A percentile compares a stretch with the other conserved stretches of the same genome.
Evolutionary conservation across 2,888 invertebrate genomes (phyloP).

Genomic region (Siphlonurus alternatus): DNA sequence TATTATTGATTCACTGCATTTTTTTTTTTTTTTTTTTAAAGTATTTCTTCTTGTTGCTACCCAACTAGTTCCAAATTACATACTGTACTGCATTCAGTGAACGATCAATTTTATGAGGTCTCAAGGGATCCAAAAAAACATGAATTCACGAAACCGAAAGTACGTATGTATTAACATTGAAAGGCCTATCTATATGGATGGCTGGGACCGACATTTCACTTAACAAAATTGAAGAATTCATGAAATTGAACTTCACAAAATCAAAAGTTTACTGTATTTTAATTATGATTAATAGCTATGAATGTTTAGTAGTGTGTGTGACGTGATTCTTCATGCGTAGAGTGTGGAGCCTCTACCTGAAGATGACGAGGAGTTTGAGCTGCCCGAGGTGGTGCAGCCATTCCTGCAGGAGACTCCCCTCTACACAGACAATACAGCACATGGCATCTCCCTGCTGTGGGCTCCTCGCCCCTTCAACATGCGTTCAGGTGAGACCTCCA

Average conservation of each 20-base stretch:
- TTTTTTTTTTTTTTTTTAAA: too few relatives aligned
- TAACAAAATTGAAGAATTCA: background rate
- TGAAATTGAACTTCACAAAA: too few relatives aligned
- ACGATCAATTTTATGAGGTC: too few relatives aligned
- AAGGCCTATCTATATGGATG: background rate
- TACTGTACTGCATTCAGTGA: too few relatives aligned
- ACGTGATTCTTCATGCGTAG: slow-evolving; percentile 22
- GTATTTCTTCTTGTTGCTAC: too few relatives aligned
- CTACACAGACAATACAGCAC: slow-evolving; percentile 97
- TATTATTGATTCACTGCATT: too few relatives aligned
- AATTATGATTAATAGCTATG: background rate
- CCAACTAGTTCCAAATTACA: too few relatives aligned
- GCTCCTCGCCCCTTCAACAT: slow-evolving; percentile 96
- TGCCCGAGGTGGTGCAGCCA: slow-evolving; percentile 81
- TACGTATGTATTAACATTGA: background rate
- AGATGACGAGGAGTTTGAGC: slow-evolving; percentile 84
- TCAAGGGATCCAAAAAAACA: too few relatives aligned
- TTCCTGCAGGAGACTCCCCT: slow-evolving; percentile 88
- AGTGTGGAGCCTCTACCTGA: slow-evolving; percentile 74
- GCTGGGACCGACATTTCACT: background rate
- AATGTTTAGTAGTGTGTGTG: background rate
- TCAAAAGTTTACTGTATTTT: too few relatives aligned
- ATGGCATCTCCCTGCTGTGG: slow-evolving; percentile 93
- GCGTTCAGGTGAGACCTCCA: slow-evolving; percentile 63
- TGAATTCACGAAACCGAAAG: too few relatives aligned